Evolutionary conservation across 2,888 invertebrate genomes (phyloP).

Genomic region (Noctua fimbriata): DNA sequence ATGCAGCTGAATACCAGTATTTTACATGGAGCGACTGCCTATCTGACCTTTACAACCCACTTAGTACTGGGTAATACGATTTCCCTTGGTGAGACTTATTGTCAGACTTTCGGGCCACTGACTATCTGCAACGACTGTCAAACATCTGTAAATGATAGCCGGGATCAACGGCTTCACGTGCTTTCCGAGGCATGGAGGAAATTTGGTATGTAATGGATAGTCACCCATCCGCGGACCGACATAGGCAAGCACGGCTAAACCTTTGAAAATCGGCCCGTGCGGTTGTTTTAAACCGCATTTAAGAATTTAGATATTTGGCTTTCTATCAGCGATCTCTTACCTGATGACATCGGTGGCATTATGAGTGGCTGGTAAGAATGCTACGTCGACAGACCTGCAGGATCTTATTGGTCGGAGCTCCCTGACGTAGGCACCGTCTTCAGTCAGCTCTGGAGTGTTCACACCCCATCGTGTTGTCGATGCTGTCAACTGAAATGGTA

Average conservation of each 20-base stretch:
- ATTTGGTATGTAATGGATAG: not conserved
- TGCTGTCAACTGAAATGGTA: constrained; percentile 77
- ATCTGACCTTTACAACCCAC: no score
- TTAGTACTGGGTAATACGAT: no score
- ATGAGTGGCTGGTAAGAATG: constrained; percentile 84
- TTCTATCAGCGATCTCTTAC: constrained; percentile 64
- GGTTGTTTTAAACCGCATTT: not conserved
- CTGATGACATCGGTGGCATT: constrained; percentile 85
- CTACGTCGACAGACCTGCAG: constrained; percentile 83
- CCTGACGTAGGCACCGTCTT: constrained; percentile 81
- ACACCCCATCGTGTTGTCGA: constrained; percentile 84
- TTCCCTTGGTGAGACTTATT: no score
- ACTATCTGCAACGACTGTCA: not conserved
- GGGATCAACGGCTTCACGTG: not conserved
- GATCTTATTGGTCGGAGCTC: constrained; percentile 83
- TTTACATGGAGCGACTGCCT: no score
- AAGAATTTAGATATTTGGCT: not conserved
- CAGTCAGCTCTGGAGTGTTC: constrained; percentile 80
- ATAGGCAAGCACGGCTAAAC: not conserved
- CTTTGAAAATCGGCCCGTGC: not conserved
- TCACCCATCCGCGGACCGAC: not conserved
- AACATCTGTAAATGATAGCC: not conserved
- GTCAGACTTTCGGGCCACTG: not conserved
- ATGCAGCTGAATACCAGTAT: no score
- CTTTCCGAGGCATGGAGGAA: not conserved